Conservation (phyloP, 2,888 invertebrate genomes). For the Hemicrepidius hirtus region DNA sequence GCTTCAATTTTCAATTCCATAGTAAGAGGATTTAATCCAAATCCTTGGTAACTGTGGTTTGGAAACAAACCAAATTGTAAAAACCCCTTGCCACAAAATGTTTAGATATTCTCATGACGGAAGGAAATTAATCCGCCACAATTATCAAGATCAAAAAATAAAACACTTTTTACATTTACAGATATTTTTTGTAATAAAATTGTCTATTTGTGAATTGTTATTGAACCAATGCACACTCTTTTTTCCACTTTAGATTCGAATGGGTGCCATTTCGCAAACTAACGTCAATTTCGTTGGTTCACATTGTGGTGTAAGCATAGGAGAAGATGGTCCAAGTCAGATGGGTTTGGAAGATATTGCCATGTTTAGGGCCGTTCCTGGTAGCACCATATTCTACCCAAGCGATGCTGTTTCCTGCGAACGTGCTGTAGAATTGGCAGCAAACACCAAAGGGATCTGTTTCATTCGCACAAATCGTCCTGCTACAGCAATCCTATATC, state of each 20-base stretch:
- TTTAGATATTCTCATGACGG: too few relatives aligned
- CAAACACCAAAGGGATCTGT: constrained; percentile 95
- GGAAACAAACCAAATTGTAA: too few relatives aligned
- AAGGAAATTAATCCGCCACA: too few relatives aligned
- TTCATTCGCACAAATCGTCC: constrained; percentile 98
- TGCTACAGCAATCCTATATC: constrained; percentile 89
- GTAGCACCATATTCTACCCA: constrained; percentile 86
- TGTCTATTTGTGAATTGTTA: too few relatives aligned
- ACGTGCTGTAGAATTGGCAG: constrained; percentile 95
- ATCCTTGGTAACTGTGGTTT: too few relatives aligned
- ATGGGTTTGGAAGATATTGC: constrained; percentile 99
- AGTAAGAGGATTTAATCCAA: too few relatives aligned
- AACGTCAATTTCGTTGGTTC: constrained; percentile 98
- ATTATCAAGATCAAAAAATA: too few relatives aligned
- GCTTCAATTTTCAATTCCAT: too few relatives aligned
- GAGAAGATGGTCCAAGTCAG: constrained; percentile 99
- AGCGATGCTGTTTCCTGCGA: constrained; percentile 96
- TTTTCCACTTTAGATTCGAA: constrained; percentile 85
- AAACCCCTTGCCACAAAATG: too few relatives aligned
- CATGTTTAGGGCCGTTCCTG: constrained; percentile 94
- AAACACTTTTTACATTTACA: too few relatives aligned
- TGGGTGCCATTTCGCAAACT: constrained; percentile 99
- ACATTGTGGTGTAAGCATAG: constrained; percentile 98
- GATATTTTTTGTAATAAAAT: too few relatives aligned
- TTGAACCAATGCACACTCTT: too few relatives aligned